phyloP scores from a whole-genome alignment of 2,888 invertebrate species.

The Hoplodrina blanda region DNA sequence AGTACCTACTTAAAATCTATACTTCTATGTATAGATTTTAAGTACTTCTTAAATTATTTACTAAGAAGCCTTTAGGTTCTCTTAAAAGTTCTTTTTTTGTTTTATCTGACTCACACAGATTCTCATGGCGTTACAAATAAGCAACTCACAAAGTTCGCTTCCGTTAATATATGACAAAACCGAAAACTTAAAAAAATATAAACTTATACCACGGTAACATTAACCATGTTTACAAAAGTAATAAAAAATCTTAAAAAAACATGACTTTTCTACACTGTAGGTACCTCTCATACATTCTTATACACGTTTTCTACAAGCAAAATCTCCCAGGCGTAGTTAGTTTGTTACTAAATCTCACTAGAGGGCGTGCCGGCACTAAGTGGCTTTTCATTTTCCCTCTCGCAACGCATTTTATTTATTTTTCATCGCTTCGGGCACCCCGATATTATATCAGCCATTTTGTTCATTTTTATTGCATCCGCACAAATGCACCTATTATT shows the following conservation, averaged over 20 bases:
- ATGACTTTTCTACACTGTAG: neutral
- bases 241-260: neutral
- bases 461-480: constrained; percentile 87
- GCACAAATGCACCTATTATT: constrained; percentile 82
- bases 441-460: constrained; percentile 86
- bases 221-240: neutral
- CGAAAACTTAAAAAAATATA: too few relatives aligned
- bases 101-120: neutral
- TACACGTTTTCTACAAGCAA: constrained; percentile 27
- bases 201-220: too few relatives aligned
- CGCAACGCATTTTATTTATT: constrained; percentile 86
- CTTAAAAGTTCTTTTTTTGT: neutral
- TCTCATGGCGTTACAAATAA: neutral
- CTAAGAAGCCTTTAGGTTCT: too few relatives aligned
- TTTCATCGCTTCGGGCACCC: constrained; percentile 85
- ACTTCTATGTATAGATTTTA: too few relatives aligned
- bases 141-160: neutral
- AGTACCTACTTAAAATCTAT: too few relatives aligned
- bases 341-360: constrained; percentile 73
- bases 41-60: too few relatives aligned
- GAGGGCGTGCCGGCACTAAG: constrained; percentile 82
- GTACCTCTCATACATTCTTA: constrained; percentile 17
- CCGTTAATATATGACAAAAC: too few relatives aligned
- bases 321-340: constrained; percentile 57
- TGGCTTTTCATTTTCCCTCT: constrained; percentile 84